phyloP scores from a whole-genome alignment of 2,113 vertebrate genomes.

The Cynopterus brachyotis region DNA sequence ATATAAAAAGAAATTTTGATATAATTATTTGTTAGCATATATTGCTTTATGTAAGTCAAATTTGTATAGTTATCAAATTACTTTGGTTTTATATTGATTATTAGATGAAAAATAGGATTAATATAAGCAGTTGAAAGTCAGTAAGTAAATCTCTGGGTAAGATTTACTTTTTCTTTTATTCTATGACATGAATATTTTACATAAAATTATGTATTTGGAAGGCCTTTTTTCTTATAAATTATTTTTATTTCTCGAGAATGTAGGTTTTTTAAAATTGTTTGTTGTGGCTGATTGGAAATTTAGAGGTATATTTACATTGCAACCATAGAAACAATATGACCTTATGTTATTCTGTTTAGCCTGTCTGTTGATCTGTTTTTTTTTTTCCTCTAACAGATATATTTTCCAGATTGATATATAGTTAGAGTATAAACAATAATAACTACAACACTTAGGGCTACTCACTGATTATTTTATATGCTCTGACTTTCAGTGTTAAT shows the following conservation, averaged over 20 bases:
- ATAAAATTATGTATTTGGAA: neutral
- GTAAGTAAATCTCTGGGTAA: neutral
- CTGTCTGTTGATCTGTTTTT: neutral
- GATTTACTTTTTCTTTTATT: neutral
- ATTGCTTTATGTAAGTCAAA: neutral
- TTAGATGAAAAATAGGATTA: neutral
- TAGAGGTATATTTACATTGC: neutral
- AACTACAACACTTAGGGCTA: neutral
- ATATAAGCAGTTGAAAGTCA: neutral
- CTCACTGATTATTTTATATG: neutral
- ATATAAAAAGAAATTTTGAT: neutral
- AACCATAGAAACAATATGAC: neutral
- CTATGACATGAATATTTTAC: neutral
- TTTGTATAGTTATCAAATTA: neutral
- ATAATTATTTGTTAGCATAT: neutral
- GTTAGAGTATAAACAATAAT: neutral
- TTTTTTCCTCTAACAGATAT: neutral
- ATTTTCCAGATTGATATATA: neutral
- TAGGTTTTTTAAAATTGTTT: neutral
- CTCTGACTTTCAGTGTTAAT: neutral
- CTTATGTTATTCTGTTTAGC: neutral
- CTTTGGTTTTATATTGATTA: neutral
- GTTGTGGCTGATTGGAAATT: neutral
- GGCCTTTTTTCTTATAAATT: neutral
- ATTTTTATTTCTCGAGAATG: neutral